phyloP scores from a whole-genome alignment of 2,888 invertebrate genomes.

The Prosopocoilus inquinatus region DNA sequence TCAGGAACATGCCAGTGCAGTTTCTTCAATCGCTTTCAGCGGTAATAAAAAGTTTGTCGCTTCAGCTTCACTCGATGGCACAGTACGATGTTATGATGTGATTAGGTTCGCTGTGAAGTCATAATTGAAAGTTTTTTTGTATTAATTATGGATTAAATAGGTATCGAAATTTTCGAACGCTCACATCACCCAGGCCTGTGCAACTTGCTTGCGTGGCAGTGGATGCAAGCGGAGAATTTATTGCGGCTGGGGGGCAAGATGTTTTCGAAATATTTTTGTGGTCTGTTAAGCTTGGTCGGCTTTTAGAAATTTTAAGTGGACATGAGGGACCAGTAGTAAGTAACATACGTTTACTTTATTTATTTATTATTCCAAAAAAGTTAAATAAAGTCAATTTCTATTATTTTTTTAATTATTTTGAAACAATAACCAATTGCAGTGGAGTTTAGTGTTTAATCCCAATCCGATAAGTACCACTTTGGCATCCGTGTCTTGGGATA shows the following conservation, averaged over 20 bases:
- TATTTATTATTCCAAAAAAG: too few species aligned
- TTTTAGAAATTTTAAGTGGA: conserved; percentile 87
- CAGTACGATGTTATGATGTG: conserved; percentile 93
- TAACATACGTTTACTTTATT: conserved; percentile 3
- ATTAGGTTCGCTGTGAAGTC: conserved; percentile 58
- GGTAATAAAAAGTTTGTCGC: conserved; percentile 89
- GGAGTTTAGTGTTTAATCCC: conserved; percentile 76
- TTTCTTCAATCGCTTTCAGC: conserved; percentile 85
- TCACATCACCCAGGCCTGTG: conserved; percentile 86
- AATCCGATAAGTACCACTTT: conserved; percentile 68
- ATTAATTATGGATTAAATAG: conserved; percentile 52
- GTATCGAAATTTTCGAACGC: conserved; percentile 96
- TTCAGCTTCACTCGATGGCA: conserved; percentile 94
- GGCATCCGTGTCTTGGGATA: conserved; percentile 94
- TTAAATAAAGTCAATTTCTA: too few species aligned
- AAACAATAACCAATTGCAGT: conserved; percentile 27
- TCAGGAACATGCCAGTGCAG: conserved; percentile 81
- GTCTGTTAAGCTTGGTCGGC: conserved; percentile 89
- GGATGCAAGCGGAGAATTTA: conserved; percentile 87
- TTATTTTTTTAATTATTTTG: too few species aligned
- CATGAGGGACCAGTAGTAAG: conserved; percentile 89
- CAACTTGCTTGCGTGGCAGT: conserved; percentile 90
- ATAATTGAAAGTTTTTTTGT: neutral
- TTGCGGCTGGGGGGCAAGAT: conserved; percentile 94
- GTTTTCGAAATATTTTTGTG: conserved; percentile 94